Base-by-base conservation (phyloP, 2,113 vertebrate genomes). In the Ascaphus truei region DNA sequence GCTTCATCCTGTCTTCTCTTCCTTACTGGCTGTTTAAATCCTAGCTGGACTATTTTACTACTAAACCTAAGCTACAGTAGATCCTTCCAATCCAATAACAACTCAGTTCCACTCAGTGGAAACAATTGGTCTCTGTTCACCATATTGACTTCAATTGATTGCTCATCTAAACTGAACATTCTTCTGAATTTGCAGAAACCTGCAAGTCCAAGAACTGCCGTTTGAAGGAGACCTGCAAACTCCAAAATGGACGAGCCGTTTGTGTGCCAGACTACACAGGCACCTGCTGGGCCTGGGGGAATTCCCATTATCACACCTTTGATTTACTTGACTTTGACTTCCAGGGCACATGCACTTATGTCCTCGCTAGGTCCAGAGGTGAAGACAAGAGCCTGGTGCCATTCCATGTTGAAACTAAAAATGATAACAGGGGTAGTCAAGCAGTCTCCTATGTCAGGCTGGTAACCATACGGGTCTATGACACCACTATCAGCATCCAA, bases 101-200 rank as follows among this genome's bases (percentile, higher is more conserved):
- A n/a, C n/a, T n/a, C n/a, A n/a, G n/a, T n/a, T n/a, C n/a, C n/a
- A n/a, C n/a, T n/a, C n/a, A n/a, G n/a, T n/a, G n/a, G n/a, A n/a
- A n/a, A n/a, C n/a, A n/a, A n/a, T n/a, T n/a, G n/a, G n/a, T n/a
- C n/a, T n/a, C n/a, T n/a, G n/a, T n/a, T n/a, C n/a, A n/a, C n/a
- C n/a, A n/a, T n/a, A n/a, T n/a, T n/a, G n/a, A n/a, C n/a, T n/a
- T n/a, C n/a, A n/a, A n/a, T n/a, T n/a, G n/a, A n/a, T n/a, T n/a
- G n/a, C n/a, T n/a, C n/a, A n/a, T n/a, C n/a, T n/a, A n/a, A n/a
- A n/a, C n/a, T n/a, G n/a, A n/a, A n/a, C n/a, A n/a, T n/a, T n/a
- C n/a, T 39, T 23, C 41, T 13, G 9, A 26, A 15, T 4, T 45
- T 29, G 12, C 63, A 96, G 93, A 95, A 53, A 90, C 85, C 0